A percentile compares a stretch with the other conserved stretches of the same genome.
Evolutionary conservation across 2,888 invertebrate genomes (phyloP).

Genomic region (Drosophila recens): DNA sequence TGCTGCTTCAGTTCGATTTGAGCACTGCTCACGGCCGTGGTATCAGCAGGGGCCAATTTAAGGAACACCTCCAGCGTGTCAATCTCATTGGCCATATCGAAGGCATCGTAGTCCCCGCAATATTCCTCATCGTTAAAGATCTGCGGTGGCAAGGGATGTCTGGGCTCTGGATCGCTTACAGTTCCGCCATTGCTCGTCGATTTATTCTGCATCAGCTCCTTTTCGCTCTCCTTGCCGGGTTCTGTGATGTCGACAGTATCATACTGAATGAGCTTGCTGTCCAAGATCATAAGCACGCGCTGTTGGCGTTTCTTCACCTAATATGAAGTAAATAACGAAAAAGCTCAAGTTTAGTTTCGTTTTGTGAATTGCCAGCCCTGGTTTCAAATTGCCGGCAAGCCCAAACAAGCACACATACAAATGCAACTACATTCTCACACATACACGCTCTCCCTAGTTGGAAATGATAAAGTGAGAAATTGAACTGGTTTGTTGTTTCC

Average conservation of each 20-base stretch:
- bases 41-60: conserved; percentile 89
- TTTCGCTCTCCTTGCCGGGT: conserved; percentile 94
- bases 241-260: conserved; percentile 97
- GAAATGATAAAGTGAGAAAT: conserved; percentile 38
- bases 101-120: conserved; percentile 97
- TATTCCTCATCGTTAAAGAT: conserved; percentile 94
- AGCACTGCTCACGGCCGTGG: conserved; percentile 85
- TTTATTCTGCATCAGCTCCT: conserved; percentile 96
- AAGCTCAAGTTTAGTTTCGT: not conserved
- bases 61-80: conserved; percentile 95
- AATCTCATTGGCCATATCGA: conserved; percentile 95
- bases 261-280: conserved; percentile 95
- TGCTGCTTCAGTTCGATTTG: conserved; percentile 85
- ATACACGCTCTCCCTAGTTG: conserved; percentile 4
- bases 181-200: conserved; percentile 91
- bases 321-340: not conserved
- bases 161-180: conserved; percentile 90
- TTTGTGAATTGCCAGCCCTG: conserved; percentile 32
- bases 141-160: conserved; percentile 96
- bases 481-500: conserved; percentile 33
- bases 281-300: conserved; percentile 96
- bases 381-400: conserved; percentile 63
- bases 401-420: conserved; percentile 21
- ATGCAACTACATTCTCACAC: conserved; percentile 5
- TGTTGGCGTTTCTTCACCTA: conserved; percentile 98